These are phyloP conservation scores for Sorex araneus DNA, from an alignment of 2,113 vertebrate species.

Conservation along the genomic window DNA sequence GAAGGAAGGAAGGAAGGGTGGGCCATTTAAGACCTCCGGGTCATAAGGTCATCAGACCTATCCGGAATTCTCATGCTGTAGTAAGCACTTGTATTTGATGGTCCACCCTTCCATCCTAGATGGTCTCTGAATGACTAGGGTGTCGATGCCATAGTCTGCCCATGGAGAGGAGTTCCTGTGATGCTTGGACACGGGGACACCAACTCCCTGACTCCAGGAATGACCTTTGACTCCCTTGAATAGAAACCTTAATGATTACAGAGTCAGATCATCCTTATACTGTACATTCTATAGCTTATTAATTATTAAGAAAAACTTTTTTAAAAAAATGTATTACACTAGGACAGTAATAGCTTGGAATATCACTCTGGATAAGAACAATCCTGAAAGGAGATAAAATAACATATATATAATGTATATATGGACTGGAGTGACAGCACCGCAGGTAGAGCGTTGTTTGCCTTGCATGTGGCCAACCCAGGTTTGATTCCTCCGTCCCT, in stretches of 20 bases:
- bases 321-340: background rate
- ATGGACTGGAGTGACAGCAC: too few species aligned
- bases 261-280: background rate
- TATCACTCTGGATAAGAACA: too few species aligned
- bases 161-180: background rate
- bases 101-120: background rate
- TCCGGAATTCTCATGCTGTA: background rate
- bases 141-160: background rate
- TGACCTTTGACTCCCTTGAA: background rate
- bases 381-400: too few species aligned
- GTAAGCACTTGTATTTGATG: background rate
- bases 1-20: background rate
- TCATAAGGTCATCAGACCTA: background rate
- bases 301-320: too few species aligned
- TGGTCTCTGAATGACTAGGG: background rate
- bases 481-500: too few species aligned
- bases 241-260: background rate
- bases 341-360: too few species aligned
- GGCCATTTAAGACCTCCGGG: background rate
- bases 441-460: too few species aligned
- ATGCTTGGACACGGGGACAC: background rate
- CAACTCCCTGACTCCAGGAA: background rate
- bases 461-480: too few species aligned
- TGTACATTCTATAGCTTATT: background rate
- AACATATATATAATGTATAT: too few species aligned